Conservation (phyloP, 1,140 invertebrate genomes). For the Helicoverpa zea region DNA sequence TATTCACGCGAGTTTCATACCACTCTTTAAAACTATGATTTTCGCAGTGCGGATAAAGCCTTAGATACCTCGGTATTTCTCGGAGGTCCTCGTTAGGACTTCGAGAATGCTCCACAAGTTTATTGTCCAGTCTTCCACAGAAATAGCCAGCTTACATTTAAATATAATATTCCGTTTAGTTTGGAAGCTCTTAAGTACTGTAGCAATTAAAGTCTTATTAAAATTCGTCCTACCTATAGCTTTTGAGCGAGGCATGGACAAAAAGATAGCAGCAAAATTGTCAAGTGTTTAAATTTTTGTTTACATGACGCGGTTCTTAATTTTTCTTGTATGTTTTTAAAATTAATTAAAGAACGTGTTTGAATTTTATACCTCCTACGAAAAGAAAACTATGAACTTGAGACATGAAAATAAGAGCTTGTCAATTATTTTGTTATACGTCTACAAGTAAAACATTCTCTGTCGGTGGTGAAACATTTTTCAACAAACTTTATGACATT, state of each 20-base stretch:
- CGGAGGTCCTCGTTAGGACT: constrained; percentile 1
- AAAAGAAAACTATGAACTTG: too few species aligned
- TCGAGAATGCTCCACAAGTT: constrained; percentile 2
- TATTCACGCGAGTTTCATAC: too few species aligned
- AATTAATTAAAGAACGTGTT: too few species aligned
- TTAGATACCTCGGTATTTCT: constrained; percentile 2
- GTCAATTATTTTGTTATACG: background rate
- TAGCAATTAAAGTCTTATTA: constrained; percentile 43
- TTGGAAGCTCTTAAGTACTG: constrained; percentile 41
- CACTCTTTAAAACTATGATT: background rate
- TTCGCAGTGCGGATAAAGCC: background rate
- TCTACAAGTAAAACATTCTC: background rate
- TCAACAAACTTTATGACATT: constrained; percentile 27
- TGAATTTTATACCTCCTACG: too few species aligned
- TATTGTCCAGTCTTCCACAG: constrained; percentile 23
- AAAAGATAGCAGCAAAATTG: constrained; percentile 17
- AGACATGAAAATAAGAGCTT: background rate
- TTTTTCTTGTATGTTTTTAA: too few species aligned
- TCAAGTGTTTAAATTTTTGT: constrained; percentile 10
- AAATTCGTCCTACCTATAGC: constrained; percentile 30
- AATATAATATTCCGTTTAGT: constrained; percentile 39
- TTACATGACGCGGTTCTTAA: background rate
- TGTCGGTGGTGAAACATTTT: background rate
- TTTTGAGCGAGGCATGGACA: constrained; percentile 6
- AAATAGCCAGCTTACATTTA: constrained; percentile 34